Evolutionary conservation across 2,113 vertebrate species (phyloP), one percentile per base, ranked within the genome.

Genomic region (Canis aureus): DNA sequence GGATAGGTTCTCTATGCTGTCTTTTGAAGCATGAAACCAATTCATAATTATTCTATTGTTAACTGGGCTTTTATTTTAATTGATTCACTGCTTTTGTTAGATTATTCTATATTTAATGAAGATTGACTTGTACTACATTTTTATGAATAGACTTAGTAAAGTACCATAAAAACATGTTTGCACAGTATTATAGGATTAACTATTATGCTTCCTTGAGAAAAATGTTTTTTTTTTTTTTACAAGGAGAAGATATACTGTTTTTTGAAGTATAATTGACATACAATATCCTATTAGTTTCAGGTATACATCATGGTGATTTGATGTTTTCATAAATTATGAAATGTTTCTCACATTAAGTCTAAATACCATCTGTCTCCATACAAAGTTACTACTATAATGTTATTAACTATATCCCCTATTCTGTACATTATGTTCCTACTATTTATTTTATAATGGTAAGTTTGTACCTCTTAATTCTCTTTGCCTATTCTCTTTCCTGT

Each of bases 81-180:
- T 74, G 29, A 91, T 60, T 87, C 55, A 79, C 22, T 67, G 15
- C 55, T 93, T 86, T 17, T 84, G 32, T 66, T 51, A 62, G 11
- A 76, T 96, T 92, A 64, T 81, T 95, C 66, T 62, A 9, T 66
- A 95, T 82, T 95, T 84, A 66, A 3, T 78, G 8, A 64, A 43
- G 67, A 89, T 69, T 88, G 69, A 73, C 4, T 79, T 97, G n/a
- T 53, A 91, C 25, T 92, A 8, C 49, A 53, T 25, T 80, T n/a
- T 55, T 74, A 90, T 67, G 38, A 84, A 80, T 3, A 90, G 29
- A 95, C 6, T 88, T 62, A 90, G 32, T 55, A 57, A 92, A 53
- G 5, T 9, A 60, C 25, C 78, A 84, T n/a, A 82, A 79, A 85
- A 57, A 38, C 22, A 22, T 43, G 79, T 82, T 94, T 94, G 49